Evolutionary conservation across 2,888 invertebrate species (phyloP), one percentile per base, ranked within the genome.

Genomic region (Scrobipalpa atriplicella): DNA sequence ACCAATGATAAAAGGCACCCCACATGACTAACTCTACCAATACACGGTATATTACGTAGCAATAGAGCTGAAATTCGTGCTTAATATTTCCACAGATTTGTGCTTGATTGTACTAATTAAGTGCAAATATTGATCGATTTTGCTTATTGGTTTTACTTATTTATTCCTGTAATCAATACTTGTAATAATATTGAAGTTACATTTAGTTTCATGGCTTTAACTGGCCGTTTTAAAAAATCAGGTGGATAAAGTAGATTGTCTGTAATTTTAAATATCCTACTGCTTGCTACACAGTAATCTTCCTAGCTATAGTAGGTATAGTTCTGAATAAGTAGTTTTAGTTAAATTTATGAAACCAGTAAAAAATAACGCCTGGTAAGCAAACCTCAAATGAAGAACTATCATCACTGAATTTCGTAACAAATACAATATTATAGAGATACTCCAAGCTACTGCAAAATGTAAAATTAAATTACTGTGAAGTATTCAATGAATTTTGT

Each of bases 81-180:
- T 3, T 47, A 11, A 11, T 43, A 1, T 11, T 43, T 13, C 2
- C 11, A 13, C 3, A 13, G 13, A 13, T 13, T 13, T 11, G 43
- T 43, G 13, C 13, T 43, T 13, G 43, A 13, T 43, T 43, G 43
- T 47, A 47, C 47, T 16, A 1, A 16, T 47, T 43, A 47, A 47
- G 47, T 47, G 16, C 47, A 47, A 47, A 47, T 47, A 47, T 47
- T 16, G 47, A 47, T 47, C 16, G 47, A n/a, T 47, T 43, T 43
- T 43, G 13, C 10, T 43, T 47, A 47, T 47, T 47, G 47, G 8
- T 16, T 16, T 47, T 16, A n/a, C 10, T 47, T 47, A 47, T 47
- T 47, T 47, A 47, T 47, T n/a, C 7, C 47, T 47, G 47, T 16
- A 16, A 47, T 47, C 16, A 47, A 47, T 47, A 47, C 16, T 47